Evolutionary conservation across 2,888 invertebrate genomes (phyloP), one percentile per base, ranked within the genome.

Genomic region (Xylota segnis): DNA sequence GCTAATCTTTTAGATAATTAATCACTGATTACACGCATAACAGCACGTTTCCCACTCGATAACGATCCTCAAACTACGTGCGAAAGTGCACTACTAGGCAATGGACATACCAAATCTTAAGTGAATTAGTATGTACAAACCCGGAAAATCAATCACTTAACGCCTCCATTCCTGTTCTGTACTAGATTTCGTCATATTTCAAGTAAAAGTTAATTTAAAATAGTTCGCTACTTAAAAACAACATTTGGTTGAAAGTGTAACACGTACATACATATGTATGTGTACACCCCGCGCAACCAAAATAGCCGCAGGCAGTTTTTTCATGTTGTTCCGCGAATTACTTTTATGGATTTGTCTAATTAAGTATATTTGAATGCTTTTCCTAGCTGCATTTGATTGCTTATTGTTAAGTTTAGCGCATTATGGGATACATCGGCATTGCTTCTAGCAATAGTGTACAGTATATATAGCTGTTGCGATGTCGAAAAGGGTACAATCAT

Each of bases 221-320:
- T n/a, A 47, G n/a, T 43, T 12, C 16, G n/a, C n/a, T n/a, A n/a
- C n/a, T 5, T 66, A 74, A 75, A 58, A 27, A 56, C 75, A 56
- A 65, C 32, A 34, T 58, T 16, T 12, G 40, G 4, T 54, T 14
- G 34, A 12, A 40, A 61, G 37, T 12, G 5, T 23, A 40, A 40
- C 40, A 14, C 23, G 40, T 59, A 29, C n/a, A 3, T 23, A 23
- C 23, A 23, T 23, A 23, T 23, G 23, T 23, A 23, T 23, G 23
- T 23, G 3, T 23, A 3, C 3, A 23, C 3, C 23, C 3, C 23
- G 3, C 23, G n/a, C n/a, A n/a, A n/a, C n/a, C n/a, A n/a, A n/a
- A n/a, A n/a, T n/a, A n/a, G n/a, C n/a, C n/a, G n/a, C n/a, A n/a
- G n/a, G n/a, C n/a, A n/a, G n/a, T n/a, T n/a, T n/a, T n/a, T n/a